Conservation (phyloP, 2,113 vertebrate species). For the Scomber japonicus region DNA sequence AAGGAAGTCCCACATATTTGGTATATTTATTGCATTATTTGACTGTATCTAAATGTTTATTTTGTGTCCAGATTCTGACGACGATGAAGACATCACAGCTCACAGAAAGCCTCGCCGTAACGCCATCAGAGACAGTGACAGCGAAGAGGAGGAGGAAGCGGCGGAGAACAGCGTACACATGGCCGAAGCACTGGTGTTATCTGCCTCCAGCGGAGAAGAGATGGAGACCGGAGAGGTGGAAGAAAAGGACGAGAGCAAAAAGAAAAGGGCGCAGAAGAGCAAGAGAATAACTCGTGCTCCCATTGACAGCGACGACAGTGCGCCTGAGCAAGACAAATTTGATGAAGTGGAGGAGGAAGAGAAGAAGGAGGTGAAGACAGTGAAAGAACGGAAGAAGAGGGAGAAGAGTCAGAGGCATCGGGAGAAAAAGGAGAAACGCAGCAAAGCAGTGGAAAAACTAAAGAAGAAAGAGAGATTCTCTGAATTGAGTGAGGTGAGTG, state of each 20-base stretch:
- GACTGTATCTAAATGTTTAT: not conserved
- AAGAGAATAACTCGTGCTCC: constrained; percentile 68
- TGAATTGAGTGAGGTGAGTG: constrained; percentile 53
- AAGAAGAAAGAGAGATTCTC: constrained; percentile 67
- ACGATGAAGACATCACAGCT: constrained; percentile 85
- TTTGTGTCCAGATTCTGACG: constrained; percentile 88
- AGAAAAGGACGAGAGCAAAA: constrained; percentile 57
- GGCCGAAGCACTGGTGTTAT: constrained; percentile 57
- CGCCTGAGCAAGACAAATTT: constrained; percentile 19
- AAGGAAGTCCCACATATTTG: not conserved
- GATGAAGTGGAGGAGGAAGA: constrained; percentile 19
- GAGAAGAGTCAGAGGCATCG: constrained; percentile 76
- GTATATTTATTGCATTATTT: rapidly evolving
- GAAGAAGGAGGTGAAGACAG: constrained; percentile 5
- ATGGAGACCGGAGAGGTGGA: constrained; percentile 42
- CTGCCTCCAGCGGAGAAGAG: constrained; percentile 59
- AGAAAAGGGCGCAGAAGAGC: constrained; percentile 47
- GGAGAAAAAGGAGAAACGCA: constrained; percentile 80
- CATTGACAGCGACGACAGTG: constrained; percentile 79
- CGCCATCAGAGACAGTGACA: constrained; percentile 91
- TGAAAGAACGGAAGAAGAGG: constrained; percentile 56
- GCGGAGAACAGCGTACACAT: constrained; percentile 54
- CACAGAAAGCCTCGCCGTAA: constrained; percentile 87
- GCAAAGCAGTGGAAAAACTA: constrained; percentile 64
- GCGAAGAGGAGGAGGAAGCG: constrained; percentile 74